phyloP scores from a whole-genome alignment of 2,888 invertebrate species.

The Diplolepis rosae region DNA sequence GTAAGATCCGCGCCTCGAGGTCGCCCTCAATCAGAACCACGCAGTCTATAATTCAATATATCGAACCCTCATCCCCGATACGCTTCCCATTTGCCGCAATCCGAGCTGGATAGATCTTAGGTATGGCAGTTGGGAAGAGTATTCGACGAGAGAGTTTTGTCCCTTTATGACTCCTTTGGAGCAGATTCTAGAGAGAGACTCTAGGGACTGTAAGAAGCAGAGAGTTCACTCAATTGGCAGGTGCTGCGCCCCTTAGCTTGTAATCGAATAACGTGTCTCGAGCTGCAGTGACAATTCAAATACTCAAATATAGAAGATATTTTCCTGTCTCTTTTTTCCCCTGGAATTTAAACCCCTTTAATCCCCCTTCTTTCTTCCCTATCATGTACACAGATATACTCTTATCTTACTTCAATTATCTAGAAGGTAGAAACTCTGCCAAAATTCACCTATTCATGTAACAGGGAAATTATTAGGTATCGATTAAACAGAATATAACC shows the following conservation, averaged over 20 bases:
- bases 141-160: slow-evolving; percentile 54
- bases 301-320: slow-evolving; percentile 49
- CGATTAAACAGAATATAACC: no score
- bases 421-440: no score
- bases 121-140: slow-evolving; percentile 35
- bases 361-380: slow-evolving; percentile 20
- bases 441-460: no score
- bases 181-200: slow-evolving; percentile 47
- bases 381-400: no score
- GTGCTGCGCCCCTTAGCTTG: slow-evolving; percentile 62
- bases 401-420: no score
- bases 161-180: slow-evolving; percentile 57
- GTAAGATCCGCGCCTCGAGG: slow-evolving; percentile 59
- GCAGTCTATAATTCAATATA: slow-evolving; percentile 65
- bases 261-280: slow-evolving; percentile 70
- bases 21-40: slow-evolving; percentile 60
- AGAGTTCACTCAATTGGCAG: slow-evolving; percentile 37
- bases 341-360: neutral
- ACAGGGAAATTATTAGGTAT: no score
- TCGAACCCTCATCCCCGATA: slow-evolving; percentile 53
- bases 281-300: slow-evolving; percentile 58
- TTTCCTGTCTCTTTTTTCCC: slow-evolving; percentile 13
- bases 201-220: slow-evolving; percentile 30
- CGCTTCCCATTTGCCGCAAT: slow-evolving; percentile 18
- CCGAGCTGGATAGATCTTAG: slow-evolving; percentile 25